Evolutionary conservation across 2,113 vertebrate species (phyloP).

Genomic region (Brachypodius melanocephalos): DNA sequence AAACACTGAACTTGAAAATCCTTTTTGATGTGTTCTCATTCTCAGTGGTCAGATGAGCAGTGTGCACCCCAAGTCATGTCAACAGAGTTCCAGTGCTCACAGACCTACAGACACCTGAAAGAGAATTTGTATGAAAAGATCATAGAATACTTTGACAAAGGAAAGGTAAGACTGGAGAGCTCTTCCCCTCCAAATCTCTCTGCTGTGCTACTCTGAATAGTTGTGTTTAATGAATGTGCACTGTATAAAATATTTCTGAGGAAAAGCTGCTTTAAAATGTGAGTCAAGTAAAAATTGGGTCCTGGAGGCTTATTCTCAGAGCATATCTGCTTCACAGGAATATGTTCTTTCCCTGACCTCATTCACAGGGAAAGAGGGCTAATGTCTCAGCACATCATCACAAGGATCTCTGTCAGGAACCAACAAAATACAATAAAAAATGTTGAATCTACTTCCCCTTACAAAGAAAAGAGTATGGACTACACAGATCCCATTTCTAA

Average conservation of each 20-base stretch:
- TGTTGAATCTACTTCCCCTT: not conserved
- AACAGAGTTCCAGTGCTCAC: slow-evolving; percentile 84
- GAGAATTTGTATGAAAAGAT: slow-evolving; percentile 91
- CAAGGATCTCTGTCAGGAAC: not conserved
- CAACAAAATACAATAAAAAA: not conserved
- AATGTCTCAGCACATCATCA: not conserved
- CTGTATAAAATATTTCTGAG: not conserved
- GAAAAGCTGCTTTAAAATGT: slow-evolving; percentile 6
- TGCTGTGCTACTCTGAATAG: not conserved
- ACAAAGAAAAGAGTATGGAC: not conserved
- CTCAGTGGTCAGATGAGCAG: slow-evolving; percentile 82
- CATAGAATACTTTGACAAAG: slow-evolving; percentile 97
- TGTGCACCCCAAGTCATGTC: slow-evolving; percentile 88
- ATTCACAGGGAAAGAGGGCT: not conserved
- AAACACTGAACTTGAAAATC: not conserved
- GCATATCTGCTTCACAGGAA: not conserved
- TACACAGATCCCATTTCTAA: not conserved
- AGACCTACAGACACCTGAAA: slow-evolving; percentile 93
- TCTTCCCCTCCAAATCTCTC: not conserved
- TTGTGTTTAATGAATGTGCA: not conserved
- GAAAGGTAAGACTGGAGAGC: slow-evolving; percentile 81
- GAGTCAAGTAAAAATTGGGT: not conserved
- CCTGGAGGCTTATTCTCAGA: not conserved
- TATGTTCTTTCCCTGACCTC: not conserved
- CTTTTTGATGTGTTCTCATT: not conserved